phyloP scores from a whole-genome alignment of 1,140 invertebrate genomes.

The Bilobella aurantiaca region DNA sequence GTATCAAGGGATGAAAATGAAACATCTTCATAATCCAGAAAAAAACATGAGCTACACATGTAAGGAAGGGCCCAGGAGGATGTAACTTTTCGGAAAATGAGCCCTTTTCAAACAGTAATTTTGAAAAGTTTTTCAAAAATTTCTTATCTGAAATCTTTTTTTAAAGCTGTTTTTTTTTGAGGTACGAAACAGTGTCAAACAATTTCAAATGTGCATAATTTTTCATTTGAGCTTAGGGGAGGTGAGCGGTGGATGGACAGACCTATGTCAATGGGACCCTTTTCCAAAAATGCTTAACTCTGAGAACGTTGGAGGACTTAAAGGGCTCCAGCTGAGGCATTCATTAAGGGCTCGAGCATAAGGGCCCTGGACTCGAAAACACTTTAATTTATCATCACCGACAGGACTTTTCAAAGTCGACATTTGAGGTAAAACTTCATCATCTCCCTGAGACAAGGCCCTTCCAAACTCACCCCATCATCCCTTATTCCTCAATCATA shows the following conservation, averaged over 20 bases:
- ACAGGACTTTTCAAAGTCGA: not conserved
- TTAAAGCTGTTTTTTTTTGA: too few relatives aligned
- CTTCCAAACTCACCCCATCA: not conserved
- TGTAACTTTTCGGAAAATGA: too few relatives aligned
- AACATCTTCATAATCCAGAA: not conserved
- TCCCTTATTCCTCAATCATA: not conserved
- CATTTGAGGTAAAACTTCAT: constrained; percentile 4
- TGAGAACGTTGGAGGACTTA: not conserved
- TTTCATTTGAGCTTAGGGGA: not conserved
- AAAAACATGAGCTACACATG: not conserved
- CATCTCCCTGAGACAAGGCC: not conserved
- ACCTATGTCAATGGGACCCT: not conserved
- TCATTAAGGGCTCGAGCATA: not conserved
- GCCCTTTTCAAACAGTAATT: too few relatives aligned
- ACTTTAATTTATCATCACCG: not conserved
- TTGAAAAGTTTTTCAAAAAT: too few relatives aligned
- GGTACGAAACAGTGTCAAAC: not conserved
- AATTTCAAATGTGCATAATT: not conserved
- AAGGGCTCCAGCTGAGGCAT: not conserved
- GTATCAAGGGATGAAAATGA: not conserved
- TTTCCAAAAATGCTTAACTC: not conserved
- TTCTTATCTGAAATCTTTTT: too few relatives aligned
- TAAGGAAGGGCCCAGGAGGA: too few relatives aligned
- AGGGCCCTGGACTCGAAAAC: not conserved
- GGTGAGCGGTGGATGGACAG: not conserved